Percentiles rank a stretch among this genome's conserved stretches.
phyloP scores from a whole-genome alignment of 2,113 vertebrate species.

The Fukomys damarensis region DNA sequence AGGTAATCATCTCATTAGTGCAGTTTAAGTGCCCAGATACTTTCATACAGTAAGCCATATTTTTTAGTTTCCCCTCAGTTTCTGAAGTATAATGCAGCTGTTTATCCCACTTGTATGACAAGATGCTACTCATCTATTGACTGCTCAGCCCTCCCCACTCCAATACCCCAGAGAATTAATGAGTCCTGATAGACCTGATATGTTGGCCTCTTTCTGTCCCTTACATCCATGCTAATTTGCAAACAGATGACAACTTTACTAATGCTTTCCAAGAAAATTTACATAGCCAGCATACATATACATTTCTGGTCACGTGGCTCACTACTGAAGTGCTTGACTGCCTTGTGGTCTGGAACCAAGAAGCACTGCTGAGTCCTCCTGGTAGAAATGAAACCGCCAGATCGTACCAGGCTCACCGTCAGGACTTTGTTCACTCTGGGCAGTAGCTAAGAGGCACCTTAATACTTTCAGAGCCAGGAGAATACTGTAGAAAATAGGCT shows the following conservation, averaged over 20 bases:
- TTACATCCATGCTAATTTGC: background rate
- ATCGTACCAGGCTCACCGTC: background rate
- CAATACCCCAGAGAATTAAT: background rate
- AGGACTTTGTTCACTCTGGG: background rate
- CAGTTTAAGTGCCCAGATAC: background rate
- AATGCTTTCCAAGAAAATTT: constrained; percentile 29
- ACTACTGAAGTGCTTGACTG: background rate
- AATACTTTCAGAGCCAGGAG: constrained; percentile 42
- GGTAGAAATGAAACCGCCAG: background rate
- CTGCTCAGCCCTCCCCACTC: no score
- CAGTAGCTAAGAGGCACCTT: background rate
- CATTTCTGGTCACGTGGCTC: constrained; percentile 8
- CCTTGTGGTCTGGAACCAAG: background rate
- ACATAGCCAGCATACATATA: background rate
- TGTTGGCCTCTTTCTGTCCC: background rate
- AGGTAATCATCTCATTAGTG: background rate
- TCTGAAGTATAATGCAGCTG: background rate
- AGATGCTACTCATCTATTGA: background rate
- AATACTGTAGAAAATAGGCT: constrained; percentile 28
- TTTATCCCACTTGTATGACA: background rate
- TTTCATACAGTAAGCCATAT: background rate
- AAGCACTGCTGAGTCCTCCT: background rate
- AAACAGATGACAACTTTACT: constrained; percentile 21
- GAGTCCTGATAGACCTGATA: background rate
- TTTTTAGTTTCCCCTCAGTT: background rate